These are phyloP conservation scores for Sogatella furcifera DNA, from an alignment of 1,140 invertebrate species.

Conservation along the genomic window DNA sequence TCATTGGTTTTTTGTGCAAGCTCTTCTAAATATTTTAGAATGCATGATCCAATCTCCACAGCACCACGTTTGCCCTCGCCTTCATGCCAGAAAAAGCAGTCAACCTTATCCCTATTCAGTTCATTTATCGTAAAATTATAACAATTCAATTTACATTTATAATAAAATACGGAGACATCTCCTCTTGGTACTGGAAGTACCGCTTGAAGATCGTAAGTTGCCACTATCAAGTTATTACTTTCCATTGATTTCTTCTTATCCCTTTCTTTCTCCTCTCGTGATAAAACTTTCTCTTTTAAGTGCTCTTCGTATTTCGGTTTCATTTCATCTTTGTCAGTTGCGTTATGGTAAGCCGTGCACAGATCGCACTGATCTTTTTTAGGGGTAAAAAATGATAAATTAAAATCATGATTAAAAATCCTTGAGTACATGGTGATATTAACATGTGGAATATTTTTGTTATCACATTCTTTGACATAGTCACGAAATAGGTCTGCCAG, in stretches of 20 bases:
- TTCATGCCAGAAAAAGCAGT: slow-evolving; percentile 37
- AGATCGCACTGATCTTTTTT: slow-evolving; percentile 17
- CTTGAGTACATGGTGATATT: slow-evolving; percentile 24
- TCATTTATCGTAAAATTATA: slow-evolving; percentile 36
- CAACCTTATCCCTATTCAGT: slow-evolving; percentile 22
- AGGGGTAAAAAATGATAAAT: no score
- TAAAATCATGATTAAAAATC: slow-evolving; percentile 30
- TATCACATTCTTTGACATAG: slow-evolving; percentile 21
- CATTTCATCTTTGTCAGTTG: not conserved
- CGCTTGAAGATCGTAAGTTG: slow-evolving; percentile 9
- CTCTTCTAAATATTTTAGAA: slow-evolving; percentile 25
- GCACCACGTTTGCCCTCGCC: slow-evolving; percentile 30
- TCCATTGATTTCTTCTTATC: not conserved
- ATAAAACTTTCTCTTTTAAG: slow-evolving; percentile 5
- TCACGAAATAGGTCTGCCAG: slow-evolving; percentile 28
- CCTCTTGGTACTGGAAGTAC: slow-evolving; percentile 3
- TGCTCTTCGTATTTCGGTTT: not conserved
- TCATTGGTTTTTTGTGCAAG: slow-evolving; percentile 12
- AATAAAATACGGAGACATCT: slow-evolving; percentile 8
- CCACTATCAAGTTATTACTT: not conserved
- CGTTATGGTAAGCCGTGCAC: not conserved
- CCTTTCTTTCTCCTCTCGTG: not conserved
- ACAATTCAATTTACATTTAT: slow-evolving; percentile 24
- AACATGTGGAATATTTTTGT: not conserved
- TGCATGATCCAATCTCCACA: slow-evolving; percentile 33